Base-by-base conservation (phyloP, 2,113 vertebrate species). In the Pteronura brasiliensis region DNA sequence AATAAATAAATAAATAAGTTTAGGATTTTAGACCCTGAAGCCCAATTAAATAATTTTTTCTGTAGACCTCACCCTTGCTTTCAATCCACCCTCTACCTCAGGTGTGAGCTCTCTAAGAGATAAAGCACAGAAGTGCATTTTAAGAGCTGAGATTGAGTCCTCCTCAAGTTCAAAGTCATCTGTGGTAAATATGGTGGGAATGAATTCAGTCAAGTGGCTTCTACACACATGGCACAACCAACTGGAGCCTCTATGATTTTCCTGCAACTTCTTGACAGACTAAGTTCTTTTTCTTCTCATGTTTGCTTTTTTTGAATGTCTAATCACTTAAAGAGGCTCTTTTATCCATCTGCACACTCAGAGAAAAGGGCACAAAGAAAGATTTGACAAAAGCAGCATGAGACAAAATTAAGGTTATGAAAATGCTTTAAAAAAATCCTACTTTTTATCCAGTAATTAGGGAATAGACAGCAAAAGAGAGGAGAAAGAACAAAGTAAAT, bases 251-350 rank as follows among this genome's bases (percentile, higher is more conserved):
- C 96, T 91, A 92, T 90, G 88, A 96, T 96, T 97, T 95, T 95
- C 92, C 76, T 97, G 93, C 97, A 98, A 98, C 87, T 96, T 98
- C 93, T 97, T 96, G 92, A 97, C 95, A 98, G 97, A 98, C 97
- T 98, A 98, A 98, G 96, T 95, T 98, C 6, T 97, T 98, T 98
- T 98, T 97, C 81, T 49, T 97, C 77, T 97, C 83, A 83, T 97
- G 97, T 97, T 97, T 98, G 85, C 98, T 98, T 97, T 98, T 98
- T 98, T 95, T 98, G 98, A 98, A 98, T 97, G 98, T 55, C 1
- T 98, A 97, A 76, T 98, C 95, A 97, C 97, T 97, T 98, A 79
- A 95, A 97, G 97, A 25, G 65, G 84, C 55, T 96, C 98, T 98
- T 98, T 97, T 86, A 97, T 97, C 98, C 97, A 98, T 98, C 97